Evolutionary conservation across 2,888 invertebrate genomes (phyloP).

Genomic region (Drosophila percnosoma): DNA sequence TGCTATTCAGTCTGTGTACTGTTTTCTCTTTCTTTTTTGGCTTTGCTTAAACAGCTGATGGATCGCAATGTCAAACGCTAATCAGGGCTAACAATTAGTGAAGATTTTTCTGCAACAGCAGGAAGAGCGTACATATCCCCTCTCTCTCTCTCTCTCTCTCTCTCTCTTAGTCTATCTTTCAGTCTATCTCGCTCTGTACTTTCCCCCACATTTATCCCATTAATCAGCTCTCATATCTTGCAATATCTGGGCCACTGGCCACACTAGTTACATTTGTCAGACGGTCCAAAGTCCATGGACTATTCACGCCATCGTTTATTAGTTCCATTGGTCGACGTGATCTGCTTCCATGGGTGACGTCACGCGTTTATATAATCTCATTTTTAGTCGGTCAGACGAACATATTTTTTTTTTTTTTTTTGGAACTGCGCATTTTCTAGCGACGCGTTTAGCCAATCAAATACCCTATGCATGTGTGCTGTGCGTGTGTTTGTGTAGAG

Average conservation of each 20-base stretch:
- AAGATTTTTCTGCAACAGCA: neutral
- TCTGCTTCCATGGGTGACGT: constrained; percentile 34
- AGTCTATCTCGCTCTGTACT: neutral
- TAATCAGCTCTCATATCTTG: constrained; percentile 18
- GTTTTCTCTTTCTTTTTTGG: neutral
- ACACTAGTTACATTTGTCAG: constrained; percentile 29
- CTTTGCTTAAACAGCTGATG: constrained; percentile 8
- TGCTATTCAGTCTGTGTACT: neutral
- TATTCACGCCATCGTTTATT: constrained; percentile 9
- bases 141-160: neutral
- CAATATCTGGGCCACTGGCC: constrained; percentile 26
- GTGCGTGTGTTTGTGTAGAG: constrained; percentile 1
- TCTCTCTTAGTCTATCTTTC: neutral
- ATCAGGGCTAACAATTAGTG: neutral
- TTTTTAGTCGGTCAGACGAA: constrained; percentile 31
- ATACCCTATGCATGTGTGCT: constrained; percentile 19
- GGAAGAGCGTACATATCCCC: neutral
- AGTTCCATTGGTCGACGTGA: neutral
- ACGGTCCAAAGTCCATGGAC: constrained; percentile 46
- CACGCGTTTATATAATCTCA: constrained; percentile 45
- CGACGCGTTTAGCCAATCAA: constrained; percentile 28
- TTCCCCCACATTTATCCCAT: neutral
- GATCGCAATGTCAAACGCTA: neutral
- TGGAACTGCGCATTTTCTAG: constrained; percentile 52
- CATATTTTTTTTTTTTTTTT: neutral